A percentile compares a stretch with the other conserved stretches of the same genome.
phyloP scores from a whole-genome alignment of 2,113 vertebrate genomes.

The Nicator chloris region DNA sequence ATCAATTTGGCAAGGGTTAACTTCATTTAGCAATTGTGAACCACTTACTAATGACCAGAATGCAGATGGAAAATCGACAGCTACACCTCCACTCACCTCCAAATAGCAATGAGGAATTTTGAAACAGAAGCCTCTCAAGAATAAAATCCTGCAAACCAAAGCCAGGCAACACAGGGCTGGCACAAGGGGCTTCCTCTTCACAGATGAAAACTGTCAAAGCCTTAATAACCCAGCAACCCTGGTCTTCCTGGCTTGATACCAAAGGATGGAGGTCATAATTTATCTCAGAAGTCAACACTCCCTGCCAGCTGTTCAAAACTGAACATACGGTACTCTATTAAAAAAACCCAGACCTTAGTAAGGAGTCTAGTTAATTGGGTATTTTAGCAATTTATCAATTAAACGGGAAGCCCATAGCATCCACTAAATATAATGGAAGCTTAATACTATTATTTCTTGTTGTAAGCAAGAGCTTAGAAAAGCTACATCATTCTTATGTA shows the following conservation, averaged over 20 bases:
- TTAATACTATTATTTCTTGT: not conserved
- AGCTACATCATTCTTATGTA: not conserved
- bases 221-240: not conserved
- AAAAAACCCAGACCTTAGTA: not conserved
- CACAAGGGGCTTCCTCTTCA: not conserved
- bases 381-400: not conserved
- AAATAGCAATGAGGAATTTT: not conserved
- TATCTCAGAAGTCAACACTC: not conserved
- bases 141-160: not conserved
- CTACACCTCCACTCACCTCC: not conserved
- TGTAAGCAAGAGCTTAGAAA: not conserved
- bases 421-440: not conserved
- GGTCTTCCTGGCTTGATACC: not conserved
- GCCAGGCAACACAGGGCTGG: not conserved
- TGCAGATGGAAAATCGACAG: not conserved
- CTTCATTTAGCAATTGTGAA: not conserved
- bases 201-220: not conserved
- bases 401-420: not conserved
- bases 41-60: not conserved
- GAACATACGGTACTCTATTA: not conserved
- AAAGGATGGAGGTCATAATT: not conserved
- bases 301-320: not conserved
- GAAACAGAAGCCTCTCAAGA: not conserved
- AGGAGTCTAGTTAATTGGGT: not conserved
- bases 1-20: not conserved